Base-by-base conservation (phyloP, 1,140 invertebrate species). In the Paracyclopina nana region DNA sequence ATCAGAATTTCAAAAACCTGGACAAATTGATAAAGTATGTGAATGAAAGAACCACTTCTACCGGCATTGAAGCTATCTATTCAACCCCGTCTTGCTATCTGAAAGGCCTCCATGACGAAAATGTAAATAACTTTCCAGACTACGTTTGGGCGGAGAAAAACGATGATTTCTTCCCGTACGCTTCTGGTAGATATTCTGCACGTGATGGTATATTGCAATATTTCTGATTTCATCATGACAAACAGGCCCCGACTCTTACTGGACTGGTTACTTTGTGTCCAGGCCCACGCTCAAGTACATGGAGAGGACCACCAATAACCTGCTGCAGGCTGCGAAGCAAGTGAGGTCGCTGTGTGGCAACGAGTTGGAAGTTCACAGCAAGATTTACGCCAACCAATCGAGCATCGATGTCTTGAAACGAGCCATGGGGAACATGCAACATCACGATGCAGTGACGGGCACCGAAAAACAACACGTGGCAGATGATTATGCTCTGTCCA, bases 221-320 rank as follows among this genome's bases (percentile, higher is more conserved):
- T n/a, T 31, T 9, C 29, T 31, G 9, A 9, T 31, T 31, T 31
- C 14, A 38, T 9, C 20, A 38, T 38, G 34, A 91, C 58, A 88
- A 90, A 0, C 77, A 51, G 75, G 79, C 57, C 68, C 73, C 1
- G 77, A 91, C 57, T 68, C 76, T 0, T 92, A 77, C 62, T 96
- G 90, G 91, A 91, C 83, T 0, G 92, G 92, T 0, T 97, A 90
- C 61, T 97, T 84, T 61, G 85, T 84, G 0, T 94, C 87, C 0
- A 71, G 83, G 44, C 79, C 85, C 8, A 77, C 83, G 0, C 68
- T 83, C 0, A 92, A 92, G 58, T 73, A 74, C 41, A 80, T 72
- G 58, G 46, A 26, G 16, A 28, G 45, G 26, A 16, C 18, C n/a
- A 26, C 45, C n/a, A 44, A 48, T 20, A 29, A 29, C 25, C 14